Conservation (phyloP, 2,113 vertebrate genomes). For the Ursus arctos region DNA sequence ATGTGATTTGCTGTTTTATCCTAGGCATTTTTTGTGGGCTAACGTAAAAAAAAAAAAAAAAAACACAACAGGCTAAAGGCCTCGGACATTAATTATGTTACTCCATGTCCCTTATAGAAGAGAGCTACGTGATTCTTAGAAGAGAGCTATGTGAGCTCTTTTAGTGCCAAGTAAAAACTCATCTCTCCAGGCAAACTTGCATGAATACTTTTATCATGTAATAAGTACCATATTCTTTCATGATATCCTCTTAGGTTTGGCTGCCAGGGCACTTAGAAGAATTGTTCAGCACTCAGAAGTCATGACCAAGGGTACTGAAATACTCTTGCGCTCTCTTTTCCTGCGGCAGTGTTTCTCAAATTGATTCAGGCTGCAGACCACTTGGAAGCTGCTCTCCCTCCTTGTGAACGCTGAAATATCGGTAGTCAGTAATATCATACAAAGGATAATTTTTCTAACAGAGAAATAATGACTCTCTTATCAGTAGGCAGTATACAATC, state of each 20-base stretch:
- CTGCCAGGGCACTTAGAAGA: slow-evolving; percentile 1
- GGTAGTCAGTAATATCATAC: background rate
- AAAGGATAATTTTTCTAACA: slow-evolving; percentile 50
- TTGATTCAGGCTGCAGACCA: background rate
- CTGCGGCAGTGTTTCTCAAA: slow-evolving; percentile 12
- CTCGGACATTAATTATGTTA: background rate
- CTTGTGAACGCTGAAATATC: slow-evolving; percentile 14
- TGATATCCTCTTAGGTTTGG: background rate
- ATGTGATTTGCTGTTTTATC: background rate
- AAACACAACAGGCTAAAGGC: background rate
- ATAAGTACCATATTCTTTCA: background rate
- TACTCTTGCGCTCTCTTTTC: background rate
- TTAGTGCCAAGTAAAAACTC: background rate
- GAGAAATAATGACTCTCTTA: background rate
- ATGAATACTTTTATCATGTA: background rate
- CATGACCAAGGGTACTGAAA: slow-evolving; percentile 36
- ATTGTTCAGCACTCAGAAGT: background rate
- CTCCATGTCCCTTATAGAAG: background rate
- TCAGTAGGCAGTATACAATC: background rate
- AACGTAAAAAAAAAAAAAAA: background rate
- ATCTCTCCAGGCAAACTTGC: background rate
- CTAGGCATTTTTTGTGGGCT: slow-evolving; percentile 30
- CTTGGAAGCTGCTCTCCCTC: slow-evolving; percentile 47
- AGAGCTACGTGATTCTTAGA: background rate
- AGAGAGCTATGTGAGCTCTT: background rate